Base-by-base conservation (phyloP, 2,888 invertebrate species). In the Empis livida region DNA sequence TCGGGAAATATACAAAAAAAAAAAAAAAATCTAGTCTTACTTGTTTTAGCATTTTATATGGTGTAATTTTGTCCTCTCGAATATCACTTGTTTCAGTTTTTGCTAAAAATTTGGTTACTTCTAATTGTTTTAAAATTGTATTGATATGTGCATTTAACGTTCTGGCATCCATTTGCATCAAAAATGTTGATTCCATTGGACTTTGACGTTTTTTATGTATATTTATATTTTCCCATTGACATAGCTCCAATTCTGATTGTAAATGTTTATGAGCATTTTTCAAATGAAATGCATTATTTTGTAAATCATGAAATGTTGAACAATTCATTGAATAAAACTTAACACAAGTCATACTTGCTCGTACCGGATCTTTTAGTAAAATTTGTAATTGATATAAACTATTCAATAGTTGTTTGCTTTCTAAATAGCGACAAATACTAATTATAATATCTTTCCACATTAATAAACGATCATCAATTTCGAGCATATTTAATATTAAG, bases 311-410 rank as follows among this genome's bases (percentile, higher is more conserved):
- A 56, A 78, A 82, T 42, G 66, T 73, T 2, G 68, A 68, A 9
- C 75, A 74, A 53, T 76, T 75, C 45, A 78, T 73, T n/a, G 77
- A 72, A 65, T 85, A 88, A 61, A 86, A 79, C 50, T 79, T 75
- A 44, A 85, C 83, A 61, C 87, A 86, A 1, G 86, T 84, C 72
- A 87, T 85, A 6, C 85, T 79, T 0, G 87, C 86, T 45, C 88
- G 74, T 35, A 87, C 76, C 51, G 78, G 79, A 64, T 88, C 87
- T 35, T 77, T 77, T 61, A 83, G 77, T 45, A 78, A 78, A 44
- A 79, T 70, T 61, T 88, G 88, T 40, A 88, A 64, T 51, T 80
- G 77, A 68, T 86, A 86, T 8, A 89, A 68, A n/a, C 79, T 80
- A 51, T 86, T 77, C 13, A 84, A 68, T 9, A 80, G 74, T 51